A percentile compares a stretch with the other conserved stretches of the same genome.
Conservation (phyloP, 2,888 invertebrate species). For the Drepanosiphum platanoidis region DNA sequence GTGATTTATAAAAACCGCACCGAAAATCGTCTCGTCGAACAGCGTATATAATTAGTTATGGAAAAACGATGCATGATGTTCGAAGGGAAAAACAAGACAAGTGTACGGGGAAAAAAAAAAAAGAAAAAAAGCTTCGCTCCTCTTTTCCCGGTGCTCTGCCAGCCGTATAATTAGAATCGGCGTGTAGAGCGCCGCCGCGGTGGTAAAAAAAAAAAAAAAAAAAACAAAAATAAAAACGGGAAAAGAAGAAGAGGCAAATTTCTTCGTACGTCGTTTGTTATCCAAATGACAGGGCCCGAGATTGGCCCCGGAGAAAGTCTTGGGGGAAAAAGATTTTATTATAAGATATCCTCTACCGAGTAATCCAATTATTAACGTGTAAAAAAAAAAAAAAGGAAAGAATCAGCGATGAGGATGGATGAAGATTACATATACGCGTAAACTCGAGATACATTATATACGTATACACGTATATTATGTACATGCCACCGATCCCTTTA, state of each 20-base stretch:
- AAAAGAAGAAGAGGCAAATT: constrained; percentile 55
- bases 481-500: constrained; percentile 35
- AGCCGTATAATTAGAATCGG: constrained; percentile 62
- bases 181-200: constrained; percentile 43
- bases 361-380: constrained; percentile 62
- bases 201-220: constrained; percentile 29
- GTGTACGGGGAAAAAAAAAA: neutral
- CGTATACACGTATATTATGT: neutral
- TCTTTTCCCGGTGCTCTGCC: constrained; percentile 57
- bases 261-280: constrained; percentile 61
- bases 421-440: constrained; percentile 36
- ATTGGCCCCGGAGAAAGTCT: constrained; percentile 59
- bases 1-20: constrained; percentile 9
- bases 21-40: constrained; percentile 37
- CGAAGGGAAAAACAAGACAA: constrained; percentile 54
- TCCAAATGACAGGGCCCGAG: constrained; percentile 62
- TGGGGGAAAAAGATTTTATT: constrained; percentile 62
- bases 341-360: constrained; percentile 55
- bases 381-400: constrained; percentile 51
- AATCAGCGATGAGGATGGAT: constrained; percentile 24
- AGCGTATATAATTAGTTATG: constrained; percentile 48
- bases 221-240: constrained; percentile 40
- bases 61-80: constrained; percentile 58
- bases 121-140: constrained; percentile 52
- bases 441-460: neutral